Evolutionary conservation across 2,888 invertebrate genomes (phyloP), one percentile per base, ranked within the genome.

Genomic region (Eupithecia subfuscata): DNA sequence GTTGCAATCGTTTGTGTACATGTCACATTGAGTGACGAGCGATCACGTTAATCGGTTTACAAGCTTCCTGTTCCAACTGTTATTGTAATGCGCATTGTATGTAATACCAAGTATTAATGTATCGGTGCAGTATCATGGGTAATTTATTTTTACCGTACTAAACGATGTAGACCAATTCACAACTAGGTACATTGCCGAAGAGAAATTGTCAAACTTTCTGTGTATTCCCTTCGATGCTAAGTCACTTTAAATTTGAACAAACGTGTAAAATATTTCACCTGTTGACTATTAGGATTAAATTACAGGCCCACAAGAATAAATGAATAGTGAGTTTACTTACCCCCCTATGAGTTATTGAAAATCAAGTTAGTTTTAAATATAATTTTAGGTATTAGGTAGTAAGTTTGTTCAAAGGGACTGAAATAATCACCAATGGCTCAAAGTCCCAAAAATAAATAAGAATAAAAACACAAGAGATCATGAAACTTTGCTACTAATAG

Each of bases 11-110:
- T 92, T 93, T 94, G 90, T 92, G 86, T 83, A 81, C 84, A 85
- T 89, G 91, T 92, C 92, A 88, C 83, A 87, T 85, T 89, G 91
- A 91, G 88, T 91, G 92, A 93, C 91, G 89, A 89, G 82, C 88
- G 90, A 91, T 92, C 92, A 90, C 81, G 87, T 86, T 94, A 94
- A 94, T 94, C 94, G 93, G 92, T 92, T 94, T 93, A 93, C 87
- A 84, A 86, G 90, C 91, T 92, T 91, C 92, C 91, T 90, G 91
- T 87, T 83, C 84, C 89, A 87, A 92, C 91, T 92, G 92, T 92
- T 89, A 92, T 91, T 92, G 86, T 92, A 91, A 92, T 89, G 81
- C 85, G 82, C 87, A 89, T 90, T 92, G 91, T 91, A 9, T 65
- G 91, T 91, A 40, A 89, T 91, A 91, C 89, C 84, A 89, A 90